These are phyloP conservation scores for Pardalotus punctatus DNA, from an alignment of 2,113 vertebrate species.

Conservation along the genomic window DNA sequence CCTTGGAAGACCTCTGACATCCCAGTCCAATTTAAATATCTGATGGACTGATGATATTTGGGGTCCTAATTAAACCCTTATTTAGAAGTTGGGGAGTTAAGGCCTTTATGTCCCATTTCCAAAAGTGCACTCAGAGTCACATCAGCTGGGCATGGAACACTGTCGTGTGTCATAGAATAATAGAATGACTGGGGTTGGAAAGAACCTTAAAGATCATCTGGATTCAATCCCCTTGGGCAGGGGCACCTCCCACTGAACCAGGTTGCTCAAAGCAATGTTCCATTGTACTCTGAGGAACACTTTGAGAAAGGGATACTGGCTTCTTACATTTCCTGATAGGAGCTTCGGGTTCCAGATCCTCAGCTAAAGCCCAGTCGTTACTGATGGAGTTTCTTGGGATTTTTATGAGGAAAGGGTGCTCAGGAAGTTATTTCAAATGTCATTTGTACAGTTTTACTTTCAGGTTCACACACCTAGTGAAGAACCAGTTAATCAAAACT, in stretches of 20 bases:
- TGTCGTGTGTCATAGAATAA: background rate
- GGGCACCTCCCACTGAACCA: background rate
- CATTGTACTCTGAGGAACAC: background rate
- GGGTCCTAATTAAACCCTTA: background rate
- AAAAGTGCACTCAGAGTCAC: background rate
- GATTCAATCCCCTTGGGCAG: background rate
- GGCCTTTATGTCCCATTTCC: background rate
- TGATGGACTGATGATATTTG: background rate
- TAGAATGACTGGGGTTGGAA: background rate
- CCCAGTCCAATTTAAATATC: background rate
- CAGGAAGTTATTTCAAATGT: background rate
- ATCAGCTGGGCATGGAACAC: background rate
- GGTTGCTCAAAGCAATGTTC: background rate
- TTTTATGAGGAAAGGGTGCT: fast-evolving
- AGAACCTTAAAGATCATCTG: background rate
- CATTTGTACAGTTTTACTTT: background rate
- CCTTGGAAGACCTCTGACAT: background rate
- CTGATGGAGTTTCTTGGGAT: background rate
- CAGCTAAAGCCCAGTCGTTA: background rate
- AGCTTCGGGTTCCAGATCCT: background rate
- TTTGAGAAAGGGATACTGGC: background rate
- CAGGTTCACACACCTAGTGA: background rate
- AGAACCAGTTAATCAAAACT: background rate
- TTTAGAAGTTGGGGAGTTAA: background rate
- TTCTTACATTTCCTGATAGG: background rate